These are phyloP conservation scores for Oncorhynchus masou DNA, from an alignment of 2,113 vertebrate genomes.

Conservation along the genomic window DNA sequence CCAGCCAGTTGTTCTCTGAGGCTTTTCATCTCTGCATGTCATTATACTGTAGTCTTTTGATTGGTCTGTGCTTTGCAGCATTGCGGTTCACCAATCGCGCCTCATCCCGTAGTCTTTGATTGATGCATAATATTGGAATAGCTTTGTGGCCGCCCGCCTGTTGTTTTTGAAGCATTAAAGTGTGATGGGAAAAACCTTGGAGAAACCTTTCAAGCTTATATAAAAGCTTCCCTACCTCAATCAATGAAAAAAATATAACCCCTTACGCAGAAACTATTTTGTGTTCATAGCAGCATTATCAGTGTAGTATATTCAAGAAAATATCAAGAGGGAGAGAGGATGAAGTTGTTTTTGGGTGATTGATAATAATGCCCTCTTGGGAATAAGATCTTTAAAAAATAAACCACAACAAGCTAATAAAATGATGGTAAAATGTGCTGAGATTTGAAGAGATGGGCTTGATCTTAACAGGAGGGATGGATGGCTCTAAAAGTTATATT, in stretches of 20 bases:
- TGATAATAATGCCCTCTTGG: too few relatives aligned
- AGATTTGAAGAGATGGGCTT: too few relatives aligned
- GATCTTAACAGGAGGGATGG: too few relatives aligned
- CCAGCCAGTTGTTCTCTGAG: neutral
- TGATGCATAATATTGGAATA: slow-evolving; percentile 1
- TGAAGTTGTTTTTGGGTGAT: too few relatives aligned
- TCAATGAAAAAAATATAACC: slow-evolving; percentile 1
- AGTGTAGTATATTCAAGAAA: neutral
- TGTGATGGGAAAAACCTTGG: neutral
- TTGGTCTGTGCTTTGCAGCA: slow-evolving; percentile 15
- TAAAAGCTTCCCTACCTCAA: slow-evolving; percentile 7
- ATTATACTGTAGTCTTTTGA: neutral
- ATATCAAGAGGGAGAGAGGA: neutral
- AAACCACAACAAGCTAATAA: slow-evolving; percentile 17
- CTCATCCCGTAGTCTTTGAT: slow-evolving; percentile 12
- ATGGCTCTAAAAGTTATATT: too few relatives aligned
- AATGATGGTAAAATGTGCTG: too few relatives aligned
- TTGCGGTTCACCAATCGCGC: slow-evolving; percentile 3
- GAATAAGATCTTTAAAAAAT: slow-evolving; percentile 19
- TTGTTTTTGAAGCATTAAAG: slow-evolving; percentile 13
- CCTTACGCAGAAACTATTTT: neutral
- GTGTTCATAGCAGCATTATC: too few relatives aligned
- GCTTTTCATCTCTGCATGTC: slow-evolving; percentile 10
- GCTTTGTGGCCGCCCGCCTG: neutral
- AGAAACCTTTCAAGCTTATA: slow-evolving; percentile 21